Conservation (phyloP, 2,113 vertebrate genomes). For the Gasterosteus nipponicus region DNA sequence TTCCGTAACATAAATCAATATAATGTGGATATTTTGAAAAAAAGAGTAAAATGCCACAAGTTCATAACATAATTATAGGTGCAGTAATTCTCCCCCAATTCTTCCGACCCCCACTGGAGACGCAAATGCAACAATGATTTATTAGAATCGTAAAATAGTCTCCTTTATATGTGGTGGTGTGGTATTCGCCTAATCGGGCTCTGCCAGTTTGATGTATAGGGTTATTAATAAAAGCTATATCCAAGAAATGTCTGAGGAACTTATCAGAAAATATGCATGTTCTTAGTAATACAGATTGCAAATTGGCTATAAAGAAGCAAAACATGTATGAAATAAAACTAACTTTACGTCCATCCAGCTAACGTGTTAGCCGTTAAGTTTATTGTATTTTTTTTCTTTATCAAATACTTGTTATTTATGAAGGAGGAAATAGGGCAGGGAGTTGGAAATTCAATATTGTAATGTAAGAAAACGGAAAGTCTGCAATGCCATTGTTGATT, state of each 20-base stretch:
- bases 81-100: neutral
- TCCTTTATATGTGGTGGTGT: neutral
- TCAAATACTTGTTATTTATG: neutral
- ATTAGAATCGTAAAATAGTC: neutral
- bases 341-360: neutral
- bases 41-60: neutral
- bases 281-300: neutral
- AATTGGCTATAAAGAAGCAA: neutral
- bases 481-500: neutral
- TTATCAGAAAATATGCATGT: neutral
- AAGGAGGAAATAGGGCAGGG: neutral
- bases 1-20: neutral
- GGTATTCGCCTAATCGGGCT: neutral
- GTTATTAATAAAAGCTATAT: neutral
- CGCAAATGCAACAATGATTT: constrained; percentile 5
- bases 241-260: neutral
- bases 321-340: neutral
- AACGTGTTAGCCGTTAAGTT: neutral
- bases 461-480: neutral
- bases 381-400: neutral
- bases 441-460: neutral
- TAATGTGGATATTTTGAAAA: neutral
- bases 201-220: neutral
- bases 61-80: neutral
- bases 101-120: neutral